Base-by-base conservation (phyloP, 2,797 vertebrate species). In the Hephaestus fuliginosus region DNA sequence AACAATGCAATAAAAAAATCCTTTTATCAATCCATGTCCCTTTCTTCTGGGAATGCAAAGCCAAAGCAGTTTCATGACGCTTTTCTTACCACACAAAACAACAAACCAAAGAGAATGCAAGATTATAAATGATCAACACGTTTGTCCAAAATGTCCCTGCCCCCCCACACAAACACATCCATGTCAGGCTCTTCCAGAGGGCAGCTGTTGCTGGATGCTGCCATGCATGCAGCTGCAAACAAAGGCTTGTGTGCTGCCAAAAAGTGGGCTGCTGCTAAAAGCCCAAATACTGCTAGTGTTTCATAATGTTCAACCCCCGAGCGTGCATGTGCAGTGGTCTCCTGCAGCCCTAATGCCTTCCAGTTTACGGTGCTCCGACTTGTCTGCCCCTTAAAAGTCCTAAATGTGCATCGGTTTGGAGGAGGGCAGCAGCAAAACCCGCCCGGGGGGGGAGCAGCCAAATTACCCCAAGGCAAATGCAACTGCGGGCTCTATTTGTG, bases 171-270 rank as follows among this genome's bases (percentile, higher is more conserved):
- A 33, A 33, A 33, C 30, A 33, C 58, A 33, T 81, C 69, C 41
- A 80, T 11, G 22, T 83, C 78, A 56, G 53, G 70, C 73, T 84
- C 48, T 77, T 85, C 64, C 62, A 78, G 80, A 56, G 70, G 60
- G 78, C 87, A 90, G 90, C 84, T 90, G 87, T 81, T 90, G 81
- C 86, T 71, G 58, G 80, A 90, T 80, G 80, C 81, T 87, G 78
- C 82, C 79, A 87, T 84, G 84, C 83, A 92, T 82, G 74, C 86
- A 89, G 89, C 88, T 89, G 86, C 86, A 92, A 86, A 91, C 89
- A 92, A 93, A 86, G 83, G 66, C 66, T 44, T 55, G 76, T 80
- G 70, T 78, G 79, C 81, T 81, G 77, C 80, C 83, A 72, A 84
- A 72, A 84, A 70, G 75, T 65, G 67, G 55, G 70, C 85, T 82